A percentile compares a stretch with the other conserved stretches of the same genome.
These are phyloP conservation scores for Phrynocephalus forsythii DNA, from an alignment of 2,797 vertebrate species.

Conservation along the genomic window DNA sequence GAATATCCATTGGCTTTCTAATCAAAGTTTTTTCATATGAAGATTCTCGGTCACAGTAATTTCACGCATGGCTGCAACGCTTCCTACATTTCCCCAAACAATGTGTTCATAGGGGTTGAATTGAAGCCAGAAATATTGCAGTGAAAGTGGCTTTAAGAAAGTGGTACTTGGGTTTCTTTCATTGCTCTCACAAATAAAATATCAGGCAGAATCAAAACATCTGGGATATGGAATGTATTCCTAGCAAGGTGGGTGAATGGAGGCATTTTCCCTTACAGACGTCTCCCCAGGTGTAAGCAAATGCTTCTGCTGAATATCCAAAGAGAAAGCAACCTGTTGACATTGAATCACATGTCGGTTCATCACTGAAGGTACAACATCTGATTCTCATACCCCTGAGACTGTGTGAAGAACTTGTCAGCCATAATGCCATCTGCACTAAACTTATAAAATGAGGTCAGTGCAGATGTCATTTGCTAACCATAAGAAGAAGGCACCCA, in stretches of 20 bases:
- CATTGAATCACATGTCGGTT: constrained; percentile 3
- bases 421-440: no score
- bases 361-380: no score
- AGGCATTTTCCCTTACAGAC: neutral
- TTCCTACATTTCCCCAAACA: neutral
- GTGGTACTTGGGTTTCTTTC: neutral
- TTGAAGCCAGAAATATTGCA: neutral
- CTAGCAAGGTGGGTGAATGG: neutral
- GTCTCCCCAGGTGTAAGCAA: constrained; percentile 1
- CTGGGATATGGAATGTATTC: neutral
- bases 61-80: neutral
- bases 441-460: constrained; percentile 19
- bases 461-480: constrained; percentile 9
- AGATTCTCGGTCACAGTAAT: neutral
- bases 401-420: no score
- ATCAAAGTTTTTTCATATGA: neutral
- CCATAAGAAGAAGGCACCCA: constrained; percentile 2
- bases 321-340: constrained; percentile 10
- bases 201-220: neutral
- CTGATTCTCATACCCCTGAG: no score
- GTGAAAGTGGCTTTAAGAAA: neutral
- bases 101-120: neutral
- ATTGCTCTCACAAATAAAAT: neutral
- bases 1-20: neutral
- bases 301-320: constrained; percentile 4